phyloP scores from a whole-genome alignment of 1,140 invertebrate species.

The Macrobrachium rosenbergii region DNA sequence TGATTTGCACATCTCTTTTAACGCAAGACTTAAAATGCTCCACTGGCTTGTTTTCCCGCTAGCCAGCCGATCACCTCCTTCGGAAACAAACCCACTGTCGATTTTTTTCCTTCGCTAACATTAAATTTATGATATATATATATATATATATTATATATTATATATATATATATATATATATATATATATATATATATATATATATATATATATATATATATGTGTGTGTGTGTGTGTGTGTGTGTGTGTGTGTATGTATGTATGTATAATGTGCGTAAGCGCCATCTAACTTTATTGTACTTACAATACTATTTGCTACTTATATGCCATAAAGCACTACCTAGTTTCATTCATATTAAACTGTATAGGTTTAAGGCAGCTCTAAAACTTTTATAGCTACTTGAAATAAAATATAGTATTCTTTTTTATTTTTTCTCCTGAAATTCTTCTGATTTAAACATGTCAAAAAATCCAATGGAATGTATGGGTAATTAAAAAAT shows the following conservation, averaged over 20 bases:
- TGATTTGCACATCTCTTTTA: no score
- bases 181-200: slow-evolving; percentile 46
- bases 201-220: slow-evolving; percentile 46
- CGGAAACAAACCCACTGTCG: not conserved
- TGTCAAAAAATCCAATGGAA: no score
- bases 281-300: not conserved
- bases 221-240: slow-evolving; percentile 33
- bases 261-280: slow-evolving; percentile 13
- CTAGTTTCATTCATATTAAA: not conserved
- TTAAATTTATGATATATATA: slow-evolving; percentile 2
- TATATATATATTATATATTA: not conserved
- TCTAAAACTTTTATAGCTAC: no score
- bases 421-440: no score
- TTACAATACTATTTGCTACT: not conserved
- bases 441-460: no score
- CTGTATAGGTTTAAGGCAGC: no score
- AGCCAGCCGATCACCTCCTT: not conserved
- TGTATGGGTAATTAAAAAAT: no score
- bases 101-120: not conserved
- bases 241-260: slow-evolving; percentile 34
- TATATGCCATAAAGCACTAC: not conserved
- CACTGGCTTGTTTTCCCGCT: no score
- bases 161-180: slow-evolving; percentile 33
- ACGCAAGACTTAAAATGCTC: no score
- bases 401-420: no score